phyloP scores from a whole-genome alignment of 2,113 vertebrate genomes.

The Aegotheles bennettii region DNA sequence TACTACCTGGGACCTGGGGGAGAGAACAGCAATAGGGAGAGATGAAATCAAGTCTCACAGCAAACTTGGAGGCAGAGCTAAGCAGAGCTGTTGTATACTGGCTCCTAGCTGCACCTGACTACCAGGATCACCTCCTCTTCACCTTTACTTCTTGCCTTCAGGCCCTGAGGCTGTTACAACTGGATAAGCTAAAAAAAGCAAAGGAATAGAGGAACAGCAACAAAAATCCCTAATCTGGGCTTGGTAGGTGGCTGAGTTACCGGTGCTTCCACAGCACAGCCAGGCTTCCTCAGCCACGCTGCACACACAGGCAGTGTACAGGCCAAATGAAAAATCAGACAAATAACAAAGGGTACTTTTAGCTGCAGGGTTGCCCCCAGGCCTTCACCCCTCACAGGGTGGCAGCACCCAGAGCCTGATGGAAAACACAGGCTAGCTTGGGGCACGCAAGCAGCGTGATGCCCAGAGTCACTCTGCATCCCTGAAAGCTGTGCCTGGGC shows the following conservation, averaged over 20 bases:
- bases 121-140: background rate
- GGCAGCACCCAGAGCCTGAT: background rate
- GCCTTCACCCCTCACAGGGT: background rate
- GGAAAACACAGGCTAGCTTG: background rate
- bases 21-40: accelerated
- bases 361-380: background rate
- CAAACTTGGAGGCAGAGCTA: background rate
- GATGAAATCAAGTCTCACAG: background rate
- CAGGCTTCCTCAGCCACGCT: background rate
- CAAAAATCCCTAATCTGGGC: background rate
- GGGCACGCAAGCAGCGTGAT: background rate
- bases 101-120: background rate
- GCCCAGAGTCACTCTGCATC: background rate
- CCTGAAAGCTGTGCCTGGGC: background rate
- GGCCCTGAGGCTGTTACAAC: background rate
- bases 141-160: background rate
- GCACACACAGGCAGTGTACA: background rate
- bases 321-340: background rate
- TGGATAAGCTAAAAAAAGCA: background rate
- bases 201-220: background rate
- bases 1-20: background rate
- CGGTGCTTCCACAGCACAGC: background rate
- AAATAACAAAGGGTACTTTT: background rate
- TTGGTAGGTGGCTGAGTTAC: background rate
- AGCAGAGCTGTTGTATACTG: background rate